Evolutionary conservation across 2,888 invertebrate species (phyloP).

Genomic region (Drosophila paracracens): DNA sequence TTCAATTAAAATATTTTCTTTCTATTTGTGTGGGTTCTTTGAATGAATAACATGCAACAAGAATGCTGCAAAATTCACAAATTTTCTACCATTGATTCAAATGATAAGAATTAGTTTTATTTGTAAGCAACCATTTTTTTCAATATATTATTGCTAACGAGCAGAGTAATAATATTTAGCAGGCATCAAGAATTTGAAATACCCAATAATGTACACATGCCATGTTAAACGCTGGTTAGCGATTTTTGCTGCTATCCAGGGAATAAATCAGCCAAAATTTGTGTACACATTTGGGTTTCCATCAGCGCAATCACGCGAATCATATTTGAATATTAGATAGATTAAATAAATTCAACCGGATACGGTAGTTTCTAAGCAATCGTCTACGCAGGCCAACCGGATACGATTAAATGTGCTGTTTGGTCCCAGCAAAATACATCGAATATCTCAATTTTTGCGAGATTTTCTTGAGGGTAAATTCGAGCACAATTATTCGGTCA

Average conservation of each 20-base stretch:
- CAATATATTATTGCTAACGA: background rate
- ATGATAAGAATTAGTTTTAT: no score
- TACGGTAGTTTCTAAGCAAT: background rate
- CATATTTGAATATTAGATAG: slow-evolving; percentile 31
- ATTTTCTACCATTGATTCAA: background rate
- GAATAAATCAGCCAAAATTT: slow-evolving; percentile 26
- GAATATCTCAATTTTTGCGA: fast-evolving
- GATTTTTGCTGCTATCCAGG: slow-evolving; percentile 29
- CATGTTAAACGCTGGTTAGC: background rate
- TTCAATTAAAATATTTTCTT: slow-evolving; percentile 7
- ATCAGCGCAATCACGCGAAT: fast-evolving
- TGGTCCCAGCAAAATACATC: slow-evolving; percentile 31
- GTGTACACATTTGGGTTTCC: slow-evolving; percentile 30
- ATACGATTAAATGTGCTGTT: background rate
- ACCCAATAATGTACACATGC: background rate
- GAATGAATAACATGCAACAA: background rate
- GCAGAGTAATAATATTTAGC: background rate
- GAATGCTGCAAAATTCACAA: background rate
- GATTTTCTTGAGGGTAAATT: slow-evolving; percentile 3
- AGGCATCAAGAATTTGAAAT: background rate
- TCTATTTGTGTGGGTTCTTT: slow-evolving; percentile 5
- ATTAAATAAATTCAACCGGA: background rate
- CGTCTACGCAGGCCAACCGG: slow-evolving; percentile 4
- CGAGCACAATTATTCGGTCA: slow-evolving; percentile 4
- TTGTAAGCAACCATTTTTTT: background rate